Evolutionary conservation across 2,797 vertebrate genomes (phyloP), one percentile per base, ranked within the genome.

Genomic region (Parauchenoglanis punctatus): DNA sequence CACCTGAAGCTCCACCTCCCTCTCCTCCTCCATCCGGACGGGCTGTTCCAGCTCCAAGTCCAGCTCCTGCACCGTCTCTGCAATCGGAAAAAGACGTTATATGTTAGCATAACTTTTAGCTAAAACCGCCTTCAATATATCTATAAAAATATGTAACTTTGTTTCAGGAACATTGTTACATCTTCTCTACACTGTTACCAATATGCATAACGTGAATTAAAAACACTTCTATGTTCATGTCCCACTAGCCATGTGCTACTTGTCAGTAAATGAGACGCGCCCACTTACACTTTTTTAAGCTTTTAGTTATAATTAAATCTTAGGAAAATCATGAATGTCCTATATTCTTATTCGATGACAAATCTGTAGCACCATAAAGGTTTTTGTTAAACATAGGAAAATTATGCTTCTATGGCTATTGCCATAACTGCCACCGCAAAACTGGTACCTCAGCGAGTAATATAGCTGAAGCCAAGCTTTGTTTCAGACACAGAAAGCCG

Each of bases 11-110:
- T 81, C 87, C 81, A 86, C 89, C 89, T 72, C 91, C 89, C 84
- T 89, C 90, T 89, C 85, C 20, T 94, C 93, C 90, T 96, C 95
- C 96, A 96, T 96, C 86, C 90, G 93, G 81, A 86, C 84, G 83
- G 89, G 81, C 67, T 86, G 91, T 89, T 92, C 91, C 86, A 89
- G 89, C 72, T 91, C 90, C 87, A 88, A 88, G 88, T 91, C 90
- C 89, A 90, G 89, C 63, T 91, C 90, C 75, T 87, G 90, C n/a
- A 83, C 86, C 58, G 84, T 88, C 86, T 93, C 92, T 93, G 84
- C 3, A 3, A 59, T 67, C 15, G 58, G 61, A 61, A 20, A 44
- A 78, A 86, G 0, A 2, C 0, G 4, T 20, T 2, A 46, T 4
- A 40, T 28, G 8, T 46, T 17, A 63, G 59, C 25, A 28, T 63